phyloP scores from a whole-genome alignment of 2,113 vertebrate species.

The Choloepus hoffmanni region DNA sequence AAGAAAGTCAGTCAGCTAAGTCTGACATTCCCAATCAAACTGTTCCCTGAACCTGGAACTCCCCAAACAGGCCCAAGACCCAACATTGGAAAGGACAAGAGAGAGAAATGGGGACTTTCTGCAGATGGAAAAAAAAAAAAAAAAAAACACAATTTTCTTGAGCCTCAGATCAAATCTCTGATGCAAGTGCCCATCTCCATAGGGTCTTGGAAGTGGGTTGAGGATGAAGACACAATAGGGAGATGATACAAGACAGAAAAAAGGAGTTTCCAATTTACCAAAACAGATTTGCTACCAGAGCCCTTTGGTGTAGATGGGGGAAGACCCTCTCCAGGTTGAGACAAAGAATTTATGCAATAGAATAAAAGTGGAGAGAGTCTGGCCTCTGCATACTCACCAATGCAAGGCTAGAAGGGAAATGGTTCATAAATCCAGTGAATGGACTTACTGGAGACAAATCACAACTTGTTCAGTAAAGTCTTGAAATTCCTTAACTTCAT shows the following conservation, averaged over 20 bases:
- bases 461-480: background rate
- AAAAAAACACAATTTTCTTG: background rate
- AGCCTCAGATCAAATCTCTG: background rate
- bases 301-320: background rate
- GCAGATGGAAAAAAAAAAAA: background rate
- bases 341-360: background rate
- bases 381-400: background rate
- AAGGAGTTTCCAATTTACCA: background rate
- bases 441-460: background rate
- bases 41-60: background rate
- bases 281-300: background rate
- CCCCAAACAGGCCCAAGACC: background rate
- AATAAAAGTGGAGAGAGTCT: background rate
- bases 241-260: background rate
- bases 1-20: background rate
- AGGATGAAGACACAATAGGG: background rate
- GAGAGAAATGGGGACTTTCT: background rate
- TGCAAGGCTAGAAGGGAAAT: background rate
- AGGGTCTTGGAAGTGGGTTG: background rate
- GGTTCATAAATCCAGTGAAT: background rate
- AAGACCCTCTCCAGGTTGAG: background rate
- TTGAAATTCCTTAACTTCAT: background rate
- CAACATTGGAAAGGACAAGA: constrained; percentile 11
- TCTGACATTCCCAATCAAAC: background rate
- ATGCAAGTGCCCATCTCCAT: background rate